Evolutionary conservation across 2,113 vertebrate genomes (phyloP), one percentile per base, ranked within the genome.

Genomic region (Myrmophylax atrothorax): DNA sequence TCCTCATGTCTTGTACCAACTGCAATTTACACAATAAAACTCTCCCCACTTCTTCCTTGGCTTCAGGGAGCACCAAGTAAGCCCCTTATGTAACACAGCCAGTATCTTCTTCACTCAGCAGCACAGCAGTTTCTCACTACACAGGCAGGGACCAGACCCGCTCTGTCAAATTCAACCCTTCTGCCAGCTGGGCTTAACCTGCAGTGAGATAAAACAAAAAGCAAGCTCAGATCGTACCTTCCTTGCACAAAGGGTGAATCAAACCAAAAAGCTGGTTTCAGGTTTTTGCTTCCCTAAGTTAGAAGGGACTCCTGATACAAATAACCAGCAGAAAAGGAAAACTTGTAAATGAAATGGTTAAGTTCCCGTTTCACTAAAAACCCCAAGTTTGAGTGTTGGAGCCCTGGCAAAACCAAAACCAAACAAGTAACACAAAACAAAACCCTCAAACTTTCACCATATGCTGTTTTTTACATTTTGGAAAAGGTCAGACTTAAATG

Each of bases 21-120:
- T 46, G 42, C 19, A 46, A 31, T 29, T 80, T 50, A 40, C n/a
- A 17, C 31, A 62, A 55, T 40, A 62, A 52, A 62, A 67, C 58
- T n/a, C 3, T 16, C 17, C 16, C 23, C 40, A 26, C 52, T 76
- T 56, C 33, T 26, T 70, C 35, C 35, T 56, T n/a, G 40, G 18
- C 55, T 53, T 79, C 38, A 64, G 22, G 5, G 60, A 86, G 19
- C 12, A 35, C 18, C 18, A 62, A 72, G 46, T n/a, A 79, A 79
- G 40, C 0, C 4, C 3, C 25, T 49, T 13, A 38, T 6, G 25
- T 56, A 82, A 62, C 12, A 66, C 1, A 1, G 7, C 4, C 56
- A 83, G 0, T 35, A 38, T 64, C 17, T 68, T 14, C n/a, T 8
- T 18, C 81, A 84, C 8, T 52, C 28, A 35, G 35, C 18, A 75